A percentile compares a stretch with the other conserved stretches of the same genome.
These are phyloP conservation scores for Metallyticus violacea DNA, from an alignment of 2,888 invertebrate genomes.

Conservation along the genomic window DNA sequence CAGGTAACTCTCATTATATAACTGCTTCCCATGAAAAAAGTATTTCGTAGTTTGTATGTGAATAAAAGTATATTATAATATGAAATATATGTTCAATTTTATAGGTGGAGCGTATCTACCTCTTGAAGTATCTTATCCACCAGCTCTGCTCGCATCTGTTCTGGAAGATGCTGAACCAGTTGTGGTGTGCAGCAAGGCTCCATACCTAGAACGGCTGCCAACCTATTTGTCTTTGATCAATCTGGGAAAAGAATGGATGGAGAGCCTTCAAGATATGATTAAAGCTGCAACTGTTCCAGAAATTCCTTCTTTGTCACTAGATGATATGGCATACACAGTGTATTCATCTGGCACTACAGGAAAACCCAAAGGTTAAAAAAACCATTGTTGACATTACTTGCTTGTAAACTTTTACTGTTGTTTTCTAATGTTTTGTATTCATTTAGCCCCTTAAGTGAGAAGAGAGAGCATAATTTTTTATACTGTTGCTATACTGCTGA, in stretches of 20 bases:
- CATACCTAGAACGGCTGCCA: slow-evolving; percentile 27
- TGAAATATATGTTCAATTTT: not conserved
- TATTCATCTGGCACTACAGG: slow-evolving; percentile 40
- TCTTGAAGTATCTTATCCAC: slow-evolving; percentile 38
- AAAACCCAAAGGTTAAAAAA: slow-evolving; percentile 37
- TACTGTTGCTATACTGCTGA: no score
- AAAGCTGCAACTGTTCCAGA: not conserved
- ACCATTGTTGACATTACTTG: no score
- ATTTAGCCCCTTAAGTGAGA: no score
- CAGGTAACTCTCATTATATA: no score
- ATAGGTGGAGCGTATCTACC: slow-evolving; percentile 38
- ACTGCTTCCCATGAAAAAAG: no score
- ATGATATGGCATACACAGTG: slow-evolving; percentile 38
- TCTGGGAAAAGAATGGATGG: slow-evolving; percentile 33
- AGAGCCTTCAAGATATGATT: slow-evolving; percentile 17
- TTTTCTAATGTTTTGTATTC: no score
- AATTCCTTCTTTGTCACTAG: slow-evolving; percentile 27
- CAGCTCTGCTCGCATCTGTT: slow-evolving; percentile 35
- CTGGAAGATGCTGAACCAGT: slow-evolving; percentile 36
- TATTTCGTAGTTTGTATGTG: no score
- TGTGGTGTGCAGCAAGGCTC: slow-evolving; percentile 36
- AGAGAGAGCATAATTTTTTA: no score
- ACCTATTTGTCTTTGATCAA: slow-evolving; percentile 15
- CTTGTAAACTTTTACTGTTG: no score
- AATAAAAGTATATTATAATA: not conserved